Evolutionary conservation across 2,797 vertebrate species (phyloP).

Genomic region (Pseudopleuronectes americanus): DNA sequence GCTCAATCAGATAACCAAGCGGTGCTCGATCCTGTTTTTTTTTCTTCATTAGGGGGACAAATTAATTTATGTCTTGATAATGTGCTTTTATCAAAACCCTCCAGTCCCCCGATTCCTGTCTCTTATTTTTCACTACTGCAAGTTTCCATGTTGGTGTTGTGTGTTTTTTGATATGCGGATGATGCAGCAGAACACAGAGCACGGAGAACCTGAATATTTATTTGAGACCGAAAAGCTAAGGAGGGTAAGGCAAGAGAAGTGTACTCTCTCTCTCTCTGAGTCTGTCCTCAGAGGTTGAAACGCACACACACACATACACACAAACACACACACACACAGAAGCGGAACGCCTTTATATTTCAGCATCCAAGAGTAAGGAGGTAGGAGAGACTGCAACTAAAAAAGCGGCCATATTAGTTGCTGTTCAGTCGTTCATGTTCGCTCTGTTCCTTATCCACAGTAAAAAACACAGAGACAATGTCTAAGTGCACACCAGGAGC

Average conservation of each 20-base stretch:
- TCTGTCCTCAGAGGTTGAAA: conserved; percentile 56
- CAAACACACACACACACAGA: conserved; percentile 7
- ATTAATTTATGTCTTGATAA: conserved; percentile 26
- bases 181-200: conserved; percentile 27
- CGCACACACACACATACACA: conserved; percentile 20
- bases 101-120: background rate
- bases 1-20: conserved; percentile 82
- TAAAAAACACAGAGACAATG: conserved; percentile 19
- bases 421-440: conserved; percentile 40
- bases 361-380: conserved; percentile 62
- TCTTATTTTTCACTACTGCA: background rate
- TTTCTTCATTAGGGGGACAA: conserved; percentile 29
- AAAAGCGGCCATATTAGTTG: conserved; percentile 71
- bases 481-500: background rate
- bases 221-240: conserved; percentile 56
- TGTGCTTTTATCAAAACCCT: background rate
- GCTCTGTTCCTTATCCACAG: conserved; percentile 31
- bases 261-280: conserved; percentile 35
- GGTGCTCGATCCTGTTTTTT: conserved; percentile 62
- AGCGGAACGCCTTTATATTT: conserved; percentile 65
- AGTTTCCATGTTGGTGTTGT: background rate
- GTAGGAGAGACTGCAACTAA: conserved; percentile 51
- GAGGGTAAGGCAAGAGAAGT: conserved; percentile 65
- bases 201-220: conserved; percentile 41
- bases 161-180: conserved; percentile 27